Conservation (phyloP, 1,140 invertebrate species). For the Gryon sp. region DNA sequence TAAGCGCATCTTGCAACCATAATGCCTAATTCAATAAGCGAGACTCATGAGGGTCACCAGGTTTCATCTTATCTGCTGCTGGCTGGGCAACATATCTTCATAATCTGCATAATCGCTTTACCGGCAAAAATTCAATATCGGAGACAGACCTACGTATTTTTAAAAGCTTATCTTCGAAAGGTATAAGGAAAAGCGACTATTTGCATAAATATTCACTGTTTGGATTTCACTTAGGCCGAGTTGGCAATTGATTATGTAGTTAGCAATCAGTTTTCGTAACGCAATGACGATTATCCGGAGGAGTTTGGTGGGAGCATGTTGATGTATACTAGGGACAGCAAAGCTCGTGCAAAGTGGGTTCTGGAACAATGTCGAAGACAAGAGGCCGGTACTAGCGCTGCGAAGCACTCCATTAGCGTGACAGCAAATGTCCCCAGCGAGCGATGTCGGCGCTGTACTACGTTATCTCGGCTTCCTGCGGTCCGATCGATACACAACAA, state of each 20-base stretch:
- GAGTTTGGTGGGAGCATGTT: slow-evolving; percentile 1
- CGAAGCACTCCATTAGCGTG: slow-evolving; percentile 72
- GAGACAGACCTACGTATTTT: slow-evolving; percentile 36
- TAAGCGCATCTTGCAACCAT: slow-evolving; percentile 42
- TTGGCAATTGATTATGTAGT: slow-evolving; percentile 24
- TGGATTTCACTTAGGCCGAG: too few species aligned
- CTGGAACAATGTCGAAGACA: slow-evolving; percentile 60
- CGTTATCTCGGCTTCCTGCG: slow-evolving; percentile 59
- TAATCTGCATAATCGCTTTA: slow-evolving; percentile 60
- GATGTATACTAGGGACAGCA: slow-evolving; percentile 16
- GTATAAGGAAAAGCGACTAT: neutral
- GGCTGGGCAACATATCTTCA: slow-evolving; percentile 48
- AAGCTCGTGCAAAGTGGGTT: slow-evolving; percentile 14
- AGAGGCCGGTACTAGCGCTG: slow-evolving; percentile 67
- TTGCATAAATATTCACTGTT: too few species aligned
- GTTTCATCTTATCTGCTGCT: slow-evolving; percentile 36
- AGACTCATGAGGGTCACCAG: slow-evolving; percentile 33
- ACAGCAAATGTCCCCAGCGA: slow-evolving; percentile 65
- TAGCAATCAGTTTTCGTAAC: slow-evolving; percentile 16
- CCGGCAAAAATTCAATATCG: slow-evolving; percentile 55
- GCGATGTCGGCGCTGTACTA: slow-evolving; percentile 61
- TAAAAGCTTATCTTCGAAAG: slow-evolving; percentile 6
- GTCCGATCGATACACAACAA: slow-evolving; percentile 59
- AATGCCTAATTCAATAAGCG: slow-evolving; percentile 55
- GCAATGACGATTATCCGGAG: slow-evolving; percentile 19